Percentiles rank a stretch among this genome's conserved stretches.
Evolutionary conservation across 2,113 vertebrate species (phyloP).

Genomic region (Theropithecus gelada): DNA sequence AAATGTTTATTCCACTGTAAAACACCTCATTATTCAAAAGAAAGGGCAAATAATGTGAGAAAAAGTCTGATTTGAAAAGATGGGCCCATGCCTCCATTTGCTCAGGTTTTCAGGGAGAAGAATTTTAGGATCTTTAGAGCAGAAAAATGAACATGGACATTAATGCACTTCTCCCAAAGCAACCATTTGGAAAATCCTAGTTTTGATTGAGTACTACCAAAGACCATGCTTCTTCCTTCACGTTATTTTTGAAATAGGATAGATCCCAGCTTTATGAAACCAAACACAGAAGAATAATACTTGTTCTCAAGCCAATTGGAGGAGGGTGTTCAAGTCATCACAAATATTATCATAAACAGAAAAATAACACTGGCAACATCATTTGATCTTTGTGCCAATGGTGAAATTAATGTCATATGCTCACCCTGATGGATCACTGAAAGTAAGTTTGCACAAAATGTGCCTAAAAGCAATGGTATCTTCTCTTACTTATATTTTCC

Average conservation of each 20-base stretch:
- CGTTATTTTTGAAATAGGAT: conserved; percentile 78
- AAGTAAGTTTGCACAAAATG: conserved; percentile 81
- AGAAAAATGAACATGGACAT: not conserved
- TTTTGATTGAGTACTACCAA: conserved; percentile 66
- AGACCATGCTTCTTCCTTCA: conserved; percentile 64
- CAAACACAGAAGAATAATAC: conserved; percentile 77
- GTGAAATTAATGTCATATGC: conserved; percentile 86
- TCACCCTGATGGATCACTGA: conserved; percentile 77
- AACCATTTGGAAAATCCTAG: conserved; percentile 71
- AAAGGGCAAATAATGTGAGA: not conserved
- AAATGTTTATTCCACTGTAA: not conserved
- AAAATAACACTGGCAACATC: conserved; percentile 84
- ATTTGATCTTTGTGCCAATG: conserved; percentile 86
- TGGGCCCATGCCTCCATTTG: not conserved
- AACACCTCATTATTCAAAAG: not conserved
- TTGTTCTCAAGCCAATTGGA: conserved; percentile 84
- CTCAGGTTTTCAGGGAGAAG: not conserved
- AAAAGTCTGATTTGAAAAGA: not conserved
- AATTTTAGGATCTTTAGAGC: not conserved
- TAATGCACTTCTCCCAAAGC: not conserved
- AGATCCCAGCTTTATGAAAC: conserved; percentile 78
- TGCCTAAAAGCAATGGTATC: conserved; percentile 68
- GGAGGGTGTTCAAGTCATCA: conserved; percentile 83
- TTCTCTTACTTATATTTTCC: conserved; percentile 63
- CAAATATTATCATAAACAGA: conserved; percentile 86